A percentile compares a stretch with the other conserved stretches of the same genome.
phyloP scores from a whole-genome alignment of 2,888 invertebrate species.

The Meliscaeva auricollis region DNA sequence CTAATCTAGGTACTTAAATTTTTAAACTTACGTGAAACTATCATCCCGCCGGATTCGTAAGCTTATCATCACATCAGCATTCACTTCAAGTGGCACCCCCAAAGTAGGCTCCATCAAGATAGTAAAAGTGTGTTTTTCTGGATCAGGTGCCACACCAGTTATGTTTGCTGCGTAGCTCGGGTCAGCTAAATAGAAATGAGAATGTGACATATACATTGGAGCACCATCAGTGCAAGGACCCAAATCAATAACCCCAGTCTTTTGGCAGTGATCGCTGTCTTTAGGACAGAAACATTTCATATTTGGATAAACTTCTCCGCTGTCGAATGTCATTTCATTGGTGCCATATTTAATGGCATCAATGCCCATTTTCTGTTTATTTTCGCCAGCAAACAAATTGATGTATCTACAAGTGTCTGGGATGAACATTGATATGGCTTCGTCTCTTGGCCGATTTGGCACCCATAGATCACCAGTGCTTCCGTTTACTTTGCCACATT shows the following conservation, averaged over 20 bases:
- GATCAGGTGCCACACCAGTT: constrained; percentile 88
- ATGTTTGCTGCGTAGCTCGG: constrained; percentile 87
- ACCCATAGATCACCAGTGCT: constrained; percentile 93
- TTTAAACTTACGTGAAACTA: constrained; percentile 85
- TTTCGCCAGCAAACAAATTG: constrained; percentile 78
- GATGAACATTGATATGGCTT: constrained; percentile 88
- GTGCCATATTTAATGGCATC: constrained; percentile 84
- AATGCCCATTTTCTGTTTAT: constrained; percentile 78
- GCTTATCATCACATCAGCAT: constrained; percentile 91
- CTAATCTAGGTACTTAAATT: too few relatives aligned
- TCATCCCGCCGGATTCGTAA: constrained; percentile 85
- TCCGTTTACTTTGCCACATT: constrained; percentile 89
- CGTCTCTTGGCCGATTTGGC: constrained; percentile 84
- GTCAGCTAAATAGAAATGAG: constrained; percentile 92
- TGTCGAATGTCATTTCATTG: constrained; percentile 88
- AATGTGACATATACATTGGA: constrained; percentile 91
- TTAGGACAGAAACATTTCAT: constrained; percentile 88
- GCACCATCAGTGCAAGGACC: constrained; percentile 90
- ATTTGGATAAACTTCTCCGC: constrained; percentile 86
- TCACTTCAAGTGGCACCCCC: constrained; percentile 90
- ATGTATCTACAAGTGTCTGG: constrained; percentile 91
- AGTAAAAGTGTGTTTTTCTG: constrained; percentile 87
- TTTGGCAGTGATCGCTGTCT: constrained; percentile 82
- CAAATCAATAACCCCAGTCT: constrained; percentile 88
- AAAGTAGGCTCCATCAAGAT: constrained; percentile 90